Evolutionary conservation across 2,113 vertebrate species (phyloP).

Genomic region (Clupea harengus): DNA sequence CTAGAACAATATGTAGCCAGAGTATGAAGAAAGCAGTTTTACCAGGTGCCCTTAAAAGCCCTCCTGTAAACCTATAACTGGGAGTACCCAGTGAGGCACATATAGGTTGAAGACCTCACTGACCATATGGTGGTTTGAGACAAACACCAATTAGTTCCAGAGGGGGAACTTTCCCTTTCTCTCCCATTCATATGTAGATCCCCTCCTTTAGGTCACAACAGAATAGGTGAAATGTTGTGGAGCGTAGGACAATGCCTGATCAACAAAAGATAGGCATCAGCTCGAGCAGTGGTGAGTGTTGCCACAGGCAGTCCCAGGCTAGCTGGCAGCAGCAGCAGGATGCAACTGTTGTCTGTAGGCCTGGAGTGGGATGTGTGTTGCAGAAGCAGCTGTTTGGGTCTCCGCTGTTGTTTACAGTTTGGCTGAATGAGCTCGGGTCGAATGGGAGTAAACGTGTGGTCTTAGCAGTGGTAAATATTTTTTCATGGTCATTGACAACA

Average conservation of each 20-base stretch:
- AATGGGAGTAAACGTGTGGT: constrained; percentile 1
- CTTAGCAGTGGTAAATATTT: constrained; percentile 1
- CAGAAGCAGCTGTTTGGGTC: not conserved
- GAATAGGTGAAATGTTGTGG: constrained; percentile 31
- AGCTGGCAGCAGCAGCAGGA: not conserved
- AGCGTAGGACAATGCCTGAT: constrained; percentile 16
- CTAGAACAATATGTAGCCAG: not conserved
- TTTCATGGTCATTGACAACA: not conserved
- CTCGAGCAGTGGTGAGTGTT: not conserved
- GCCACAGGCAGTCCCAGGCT: not conserved
- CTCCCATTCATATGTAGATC: constrained; percentile 38
- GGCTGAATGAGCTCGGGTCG: not conserved
- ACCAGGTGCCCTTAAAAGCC: not conserved
- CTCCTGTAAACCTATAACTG: not conserved
- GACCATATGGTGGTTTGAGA: constrained; percentile 13
- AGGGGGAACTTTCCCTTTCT: constrained; percentile 30
- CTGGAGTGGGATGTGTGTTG: not conserved
- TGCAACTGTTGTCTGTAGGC: not conserved
- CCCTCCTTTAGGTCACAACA: not conserved
- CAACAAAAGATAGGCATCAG: constrained; percentile 27
- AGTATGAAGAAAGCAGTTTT: not conserved
- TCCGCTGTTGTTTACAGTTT: constrained; percentile 7
- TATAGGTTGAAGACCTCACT: not conserved
- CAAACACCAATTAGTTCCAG: constrained; percentile 32
- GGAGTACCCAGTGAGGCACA: not conserved